Evolutionary conservation across 2,113 vertebrate genomes (phyloP).

Genomic region (Grantiella picta): DNA sequence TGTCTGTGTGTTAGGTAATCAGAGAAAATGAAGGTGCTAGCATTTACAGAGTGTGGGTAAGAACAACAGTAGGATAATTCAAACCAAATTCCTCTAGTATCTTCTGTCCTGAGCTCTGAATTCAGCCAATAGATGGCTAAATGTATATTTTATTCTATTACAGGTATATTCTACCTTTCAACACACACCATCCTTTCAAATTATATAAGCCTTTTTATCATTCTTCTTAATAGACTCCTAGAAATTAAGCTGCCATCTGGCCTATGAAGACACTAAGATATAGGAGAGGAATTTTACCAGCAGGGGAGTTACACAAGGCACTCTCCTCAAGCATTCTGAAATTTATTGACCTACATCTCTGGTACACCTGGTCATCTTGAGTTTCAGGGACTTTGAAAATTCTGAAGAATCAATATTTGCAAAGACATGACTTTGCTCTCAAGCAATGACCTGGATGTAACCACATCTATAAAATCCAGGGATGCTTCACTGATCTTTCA

Average conservation of each 20-base stretch:
- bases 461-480: neutral
- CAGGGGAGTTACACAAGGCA: neutral
- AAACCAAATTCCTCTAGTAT: neutral
- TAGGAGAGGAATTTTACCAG: neutral
- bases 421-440: constrained; percentile 3
- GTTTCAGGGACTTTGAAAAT: neutral
- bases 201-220: neutral
- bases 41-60: neutral
- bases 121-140: neutral
- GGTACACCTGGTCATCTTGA: neutral
- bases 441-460: neutral
- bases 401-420: neutral
- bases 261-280: neutral
- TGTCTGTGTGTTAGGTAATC: neutral
- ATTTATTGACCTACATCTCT: neutral
- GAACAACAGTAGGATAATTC: neutral
- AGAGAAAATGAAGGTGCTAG: neutral
- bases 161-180: neutral
- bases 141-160: neutral
- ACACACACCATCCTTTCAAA: neutral
- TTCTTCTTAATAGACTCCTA: neutral
- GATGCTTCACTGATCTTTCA: neutral
- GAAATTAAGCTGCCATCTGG: neutral
- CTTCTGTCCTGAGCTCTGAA: neutral
- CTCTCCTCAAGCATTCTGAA: neutral